phyloP scores from a whole-genome alignment of 1,140 invertebrate species.

The Drosophila nebulosa region DNA sequence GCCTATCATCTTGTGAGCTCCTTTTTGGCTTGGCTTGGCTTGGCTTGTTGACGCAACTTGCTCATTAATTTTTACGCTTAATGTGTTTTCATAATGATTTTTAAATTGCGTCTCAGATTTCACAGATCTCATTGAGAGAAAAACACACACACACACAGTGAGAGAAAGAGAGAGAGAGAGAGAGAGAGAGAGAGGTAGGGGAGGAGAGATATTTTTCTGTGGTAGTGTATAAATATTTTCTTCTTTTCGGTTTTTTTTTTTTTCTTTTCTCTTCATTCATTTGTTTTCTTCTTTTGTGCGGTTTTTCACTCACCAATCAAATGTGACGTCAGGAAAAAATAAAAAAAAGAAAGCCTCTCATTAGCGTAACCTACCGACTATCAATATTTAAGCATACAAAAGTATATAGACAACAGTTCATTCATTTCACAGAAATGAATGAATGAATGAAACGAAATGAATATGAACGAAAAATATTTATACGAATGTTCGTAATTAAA shows the following conservation, averaged over 20 bases:
- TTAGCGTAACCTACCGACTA: constrained; percentile 38
- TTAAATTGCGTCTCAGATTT: constrained; percentile 76
- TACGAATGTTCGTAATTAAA: not conserved
- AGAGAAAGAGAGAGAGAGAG: not conserved
- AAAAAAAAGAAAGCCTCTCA: constrained; percentile 42
- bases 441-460: too few species aligned
- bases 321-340: constrained; percentile 30
- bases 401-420: constrained; percentile 8
- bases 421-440: constrained; percentile 17
- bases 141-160: not conserved
- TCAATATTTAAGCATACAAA: constrained; percentile 7
- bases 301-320: constrained; percentile 2
- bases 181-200: not conserved
- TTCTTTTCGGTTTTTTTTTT: not conserved
- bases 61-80: constrained; percentile 79
- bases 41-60: constrained; percentile 66
- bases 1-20: not conserved
- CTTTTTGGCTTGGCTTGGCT: constrained; percentile 45
- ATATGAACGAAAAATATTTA: constrained; percentile 16
- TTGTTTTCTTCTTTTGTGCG: constrained; percentile 4
- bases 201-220: too few species aligned
- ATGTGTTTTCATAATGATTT: constrained; percentile 76
- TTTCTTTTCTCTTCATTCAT: too few species aligned
- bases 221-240: constrained; percentile 19
- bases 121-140: constrained; percentile 28